A percentile compares a stretch with the other conserved stretches of the same genome.
Conservation (phyloP, 1,140 invertebrate genomes). For the Episyrphus balteatus region DNA sequence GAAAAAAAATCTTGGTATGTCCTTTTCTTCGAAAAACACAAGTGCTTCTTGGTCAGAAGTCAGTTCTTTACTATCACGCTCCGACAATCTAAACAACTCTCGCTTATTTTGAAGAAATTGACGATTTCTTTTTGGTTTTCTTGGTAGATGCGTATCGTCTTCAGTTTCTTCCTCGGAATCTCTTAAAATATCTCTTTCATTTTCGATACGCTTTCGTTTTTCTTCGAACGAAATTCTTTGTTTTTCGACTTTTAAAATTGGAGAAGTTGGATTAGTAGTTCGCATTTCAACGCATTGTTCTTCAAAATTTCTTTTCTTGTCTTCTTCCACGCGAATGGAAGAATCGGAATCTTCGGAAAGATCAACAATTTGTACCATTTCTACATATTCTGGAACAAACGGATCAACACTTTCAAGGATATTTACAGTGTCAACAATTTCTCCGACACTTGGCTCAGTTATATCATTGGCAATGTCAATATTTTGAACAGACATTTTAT, state of each 20-base stretch:
- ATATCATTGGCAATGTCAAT: slow-evolving; percentile 12
- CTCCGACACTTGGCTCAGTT: slow-evolving; percentile 20
- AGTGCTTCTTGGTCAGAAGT: slow-evolving; percentile 47
- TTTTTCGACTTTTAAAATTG: slow-evolving; percentile 26
- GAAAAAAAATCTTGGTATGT: slow-evolving; percentile 40
- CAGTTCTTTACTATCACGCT: slow-evolving; percentile 47
- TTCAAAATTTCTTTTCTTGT: slow-evolving; percentile 11
- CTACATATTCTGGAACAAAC: slow-evolving; percentile 32
- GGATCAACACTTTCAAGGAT: slow-evolving; percentile 33
- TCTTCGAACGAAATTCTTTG: slow-evolving; percentile 34
- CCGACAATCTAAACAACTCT: neutral
- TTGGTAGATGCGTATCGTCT: neutral
- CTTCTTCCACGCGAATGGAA: slow-evolving; percentile 18
- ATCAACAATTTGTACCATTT: slow-evolving; percentile 35
- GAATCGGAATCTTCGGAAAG: slow-evolving; percentile 31
- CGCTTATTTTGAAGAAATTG: neutral
- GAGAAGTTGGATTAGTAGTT: slow-evolving; percentile 23
- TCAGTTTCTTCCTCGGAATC: slow-evolving; percentile 32
- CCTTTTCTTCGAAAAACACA: slow-evolving; percentile 57
- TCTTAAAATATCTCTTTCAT: slow-evolving; percentile 28
- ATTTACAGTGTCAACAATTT: slow-evolving; percentile 33
- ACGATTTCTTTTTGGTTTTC: too few species aligned
- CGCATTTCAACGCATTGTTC: slow-evolving; percentile 16
- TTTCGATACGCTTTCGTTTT: slow-evolving; percentile 29
- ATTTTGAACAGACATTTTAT: slow-evolving; percentile 34